Base-by-base conservation (phyloP, 2,113 vertebrate genomes). In the Conger conger region DNA sequence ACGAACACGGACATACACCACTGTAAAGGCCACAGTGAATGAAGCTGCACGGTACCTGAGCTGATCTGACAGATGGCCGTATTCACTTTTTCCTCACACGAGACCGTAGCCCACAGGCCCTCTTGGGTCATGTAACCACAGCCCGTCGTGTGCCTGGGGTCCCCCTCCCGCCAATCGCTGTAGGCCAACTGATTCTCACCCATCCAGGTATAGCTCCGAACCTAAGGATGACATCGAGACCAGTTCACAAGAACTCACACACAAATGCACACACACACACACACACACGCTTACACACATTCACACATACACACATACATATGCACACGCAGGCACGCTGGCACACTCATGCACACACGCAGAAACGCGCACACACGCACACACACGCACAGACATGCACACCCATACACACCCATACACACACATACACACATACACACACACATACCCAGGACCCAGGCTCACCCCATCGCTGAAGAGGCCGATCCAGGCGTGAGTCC, bases 381-480 rank as follows among this genome's bases (percentile, higher is more conserved):
- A 6, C 37, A 8, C 13, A 76, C 7, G 23, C 57, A 38, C 53
- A 1, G 2, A 4, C 60, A 30, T 42, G 77, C 37, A 35, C 16
- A 4, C 42, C n/a, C 13, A 15, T 3, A 50, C 37, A 50, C 30
- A 1, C 63, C 53, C 54, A 77, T 54, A 82, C 27, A 42, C 30
- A 45, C 23, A 1, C 63, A 79, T 4, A 76, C 45, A n/a, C n/a
- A 9, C 1, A 0, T 11, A 45, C 60, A 17, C 37, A 8, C 13
- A 76, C 7, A n/a, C 50, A 38, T 54, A 1, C 37, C 54, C 0
- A 35, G 23, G 5, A 77, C 8, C 42, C 23, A 37, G 35, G 0
- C 95, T 95, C 90, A 99, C 98, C 94, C 97, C 97, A 4, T 73
- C 68, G 0, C 95, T 97, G 91, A 96, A 94, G 89, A 99, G 94